These are phyloP conservation scores for Amniataba percoides DNA, from an alignment of 2,797 vertebrate species.

Conservation along the genomic window DNA sequence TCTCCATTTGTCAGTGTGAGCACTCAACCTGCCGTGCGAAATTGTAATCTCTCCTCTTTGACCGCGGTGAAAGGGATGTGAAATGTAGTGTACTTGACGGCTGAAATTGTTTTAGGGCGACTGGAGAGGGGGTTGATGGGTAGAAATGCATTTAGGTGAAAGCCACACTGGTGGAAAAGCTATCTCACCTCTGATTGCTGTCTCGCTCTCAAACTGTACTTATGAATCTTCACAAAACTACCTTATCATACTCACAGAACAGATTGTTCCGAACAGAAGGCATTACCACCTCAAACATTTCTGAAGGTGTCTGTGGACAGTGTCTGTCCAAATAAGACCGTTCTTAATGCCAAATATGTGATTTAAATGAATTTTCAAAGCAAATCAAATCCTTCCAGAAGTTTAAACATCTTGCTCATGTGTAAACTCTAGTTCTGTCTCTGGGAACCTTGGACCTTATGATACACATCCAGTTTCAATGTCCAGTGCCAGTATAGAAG, in stretches of 20 bases:
- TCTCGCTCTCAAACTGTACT: slow-evolving; percentile 74
- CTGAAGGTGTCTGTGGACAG: slow-evolving; percentile 30
- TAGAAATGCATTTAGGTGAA: slow-evolving; percentile 80
- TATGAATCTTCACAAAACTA: slow-evolving; percentile 70
- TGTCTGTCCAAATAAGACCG: slow-evolving; percentile 40
- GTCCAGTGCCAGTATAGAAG: neutral
- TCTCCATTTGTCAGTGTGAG: slow-evolving; percentile 64
- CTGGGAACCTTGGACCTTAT: neutral
- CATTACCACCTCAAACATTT: slow-evolving; percentile 37
- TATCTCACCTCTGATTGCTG: slow-evolving; percentile 77
- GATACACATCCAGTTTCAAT: neutral
- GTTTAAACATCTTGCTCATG: slow-evolving; percentile 7
- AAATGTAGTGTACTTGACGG: slow-evolving; percentile 75
- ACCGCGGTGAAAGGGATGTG: slow-evolving; percentile 73
- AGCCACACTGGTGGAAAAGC: slow-evolving; percentile 69
- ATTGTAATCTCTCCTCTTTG: slow-evolving; percentile 76
- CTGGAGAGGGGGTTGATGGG: slow-evolving; percentile 68
- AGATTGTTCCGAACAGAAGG: slow-evolving; percentile 61
- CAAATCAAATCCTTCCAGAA: slow-evolving; percentile 9
- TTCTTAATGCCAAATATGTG: slow-evolving; percentile 42
- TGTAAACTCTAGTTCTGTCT: neutral
- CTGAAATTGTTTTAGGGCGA: slow-evolving; percentile 80
- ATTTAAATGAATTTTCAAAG: slow-evolving; percentile 47
- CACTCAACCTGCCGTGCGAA: slow-evolving; percentile 67
- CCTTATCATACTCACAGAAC: slow-evolving; percentile 65